Base-by-base conservation (phyloP, 2,797 vertebrate species). In the Pseudocheirus occidentalis region DNA sequence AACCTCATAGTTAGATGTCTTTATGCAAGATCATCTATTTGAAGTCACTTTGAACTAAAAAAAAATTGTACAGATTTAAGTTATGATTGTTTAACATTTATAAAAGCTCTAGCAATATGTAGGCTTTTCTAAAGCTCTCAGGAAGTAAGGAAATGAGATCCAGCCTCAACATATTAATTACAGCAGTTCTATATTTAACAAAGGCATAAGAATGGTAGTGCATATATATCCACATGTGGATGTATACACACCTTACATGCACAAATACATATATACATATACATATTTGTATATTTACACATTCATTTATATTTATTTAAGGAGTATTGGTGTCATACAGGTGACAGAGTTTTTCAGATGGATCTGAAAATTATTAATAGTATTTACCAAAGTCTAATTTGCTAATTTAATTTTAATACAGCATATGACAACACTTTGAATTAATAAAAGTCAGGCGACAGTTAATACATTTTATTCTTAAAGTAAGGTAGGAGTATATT, bases 301-400 rank as follows among this genome's bases (percentile, higher is more conserved):
- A 11, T 87, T 10, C 40, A 87, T 87, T 28, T 81, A 46, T 27
- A 46, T 66, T 73, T 40, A 73, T 73, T 24, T 87, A 46, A 50
- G 9, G 24, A 40, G 10, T 87, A 11, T 27, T 46, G 18, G 9
- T 87, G 3, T 50, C 4, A 27, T 87, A 87, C 9, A 87, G 3
- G 9, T 50, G 28, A 52, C 31, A 93, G 59, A 58, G 29, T n/a
- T 97, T 93, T 62, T 18, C 93, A n/a, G 46, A 66, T 73, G 7
- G 28, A 66, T 95, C 34, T 96, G 93, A 40, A 92, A 95, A 91
- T 29, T 55, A 73, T 90, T 96, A 53, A 31, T 3, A 10, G 93
- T 89, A 54, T 97, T 98, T 92, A 91, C 90, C 92, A 96, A 97
- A 97, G 96, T 90, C 92, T 96, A 96, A 96, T 95, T 90, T 94